phyloP scores from a whole-genome alignment of 2,113 vertebrate species.

The Pristiophorus japonicus region DNA sequence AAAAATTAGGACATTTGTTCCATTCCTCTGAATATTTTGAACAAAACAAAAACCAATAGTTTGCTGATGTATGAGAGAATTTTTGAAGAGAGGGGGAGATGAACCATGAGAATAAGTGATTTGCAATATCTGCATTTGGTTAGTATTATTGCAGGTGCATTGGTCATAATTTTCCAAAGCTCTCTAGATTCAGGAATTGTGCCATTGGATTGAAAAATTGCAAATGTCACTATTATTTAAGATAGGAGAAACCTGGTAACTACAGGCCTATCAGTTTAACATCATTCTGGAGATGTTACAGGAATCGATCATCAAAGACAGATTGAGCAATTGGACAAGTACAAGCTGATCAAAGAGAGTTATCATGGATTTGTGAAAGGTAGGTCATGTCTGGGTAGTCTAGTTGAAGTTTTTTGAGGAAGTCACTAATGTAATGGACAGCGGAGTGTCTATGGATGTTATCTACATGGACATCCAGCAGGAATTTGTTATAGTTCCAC shows the following conservation, averaged over 20 bases:
- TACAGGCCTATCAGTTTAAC: neutral
- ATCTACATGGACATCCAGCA: neutral
- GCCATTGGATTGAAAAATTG: neutral
- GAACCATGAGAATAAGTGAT: neutral
- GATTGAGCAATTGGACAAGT: neutral
- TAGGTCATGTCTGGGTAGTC: neutral
- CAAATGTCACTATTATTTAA: neutral
- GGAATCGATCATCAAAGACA: neutral
- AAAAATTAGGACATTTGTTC: neutral
- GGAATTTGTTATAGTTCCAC: neutral
- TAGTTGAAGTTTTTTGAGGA: neutral
- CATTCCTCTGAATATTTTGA: neutral
- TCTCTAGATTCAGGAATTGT: neutral
- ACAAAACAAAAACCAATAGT: neutral
- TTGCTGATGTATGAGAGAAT: neutral
- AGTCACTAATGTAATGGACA: neutral
- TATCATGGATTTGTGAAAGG: neutral
- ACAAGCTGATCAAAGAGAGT: neutral
- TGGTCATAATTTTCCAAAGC: neutral
- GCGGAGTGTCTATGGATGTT: neutral
- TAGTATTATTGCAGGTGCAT: slow-evolving; percentile 20
- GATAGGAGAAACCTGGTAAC: neutral
- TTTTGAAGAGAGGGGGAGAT: neutral
- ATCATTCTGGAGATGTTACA: neutral
- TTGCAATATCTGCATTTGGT: neutral